Conservation (phyloP, 2,797 vertebrate species). For the Gambelia wislizenii region DNA sequence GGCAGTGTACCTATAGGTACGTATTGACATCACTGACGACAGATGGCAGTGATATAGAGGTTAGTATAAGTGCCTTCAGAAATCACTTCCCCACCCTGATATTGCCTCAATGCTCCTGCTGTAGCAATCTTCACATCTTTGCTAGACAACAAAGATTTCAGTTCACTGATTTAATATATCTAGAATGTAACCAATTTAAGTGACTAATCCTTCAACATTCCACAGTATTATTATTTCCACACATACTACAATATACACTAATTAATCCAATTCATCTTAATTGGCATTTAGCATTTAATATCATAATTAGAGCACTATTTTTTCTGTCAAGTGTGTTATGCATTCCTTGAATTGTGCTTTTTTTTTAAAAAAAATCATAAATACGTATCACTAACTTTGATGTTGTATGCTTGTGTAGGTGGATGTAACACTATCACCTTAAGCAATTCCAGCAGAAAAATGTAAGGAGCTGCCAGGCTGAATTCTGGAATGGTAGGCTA, state of each 20-base stretch:
- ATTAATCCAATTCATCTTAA: constrained; percentile 15
- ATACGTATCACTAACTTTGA: not conserved
- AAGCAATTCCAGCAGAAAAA: constrained; percentile 43
- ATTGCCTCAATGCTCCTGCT: not conserved
- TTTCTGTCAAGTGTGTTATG: not conserved
- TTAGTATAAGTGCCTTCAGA: not conserved
- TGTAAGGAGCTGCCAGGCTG: constrained; percentile 28
- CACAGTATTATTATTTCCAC: not conserved
- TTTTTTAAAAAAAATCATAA: not conserved
- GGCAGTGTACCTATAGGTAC: no score
- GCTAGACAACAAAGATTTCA: not conserved
- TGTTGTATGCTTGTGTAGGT: not conserved
- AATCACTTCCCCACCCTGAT: not conserved
- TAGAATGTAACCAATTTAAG: constrained; percentile 3
- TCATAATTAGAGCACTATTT: constrained; percentile 26
- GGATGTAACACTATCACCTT: constrained; percentile 36
- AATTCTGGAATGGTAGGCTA: constrained; percentile 25
- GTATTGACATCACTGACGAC: not conserved
- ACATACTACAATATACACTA: not conserved
- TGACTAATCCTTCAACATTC: constrained; percentile 4
- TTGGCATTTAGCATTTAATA: not conserved
- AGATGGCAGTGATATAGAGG: no score
- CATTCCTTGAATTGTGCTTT: not conserved
- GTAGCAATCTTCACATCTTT: not conserved
- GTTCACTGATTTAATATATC: not conserved